These are phyloP conservation scores for Catostomus latipinnis DNA, from an alignment of 2,797 vertebrate genomes.

Conservation along the genomic window DNA sequence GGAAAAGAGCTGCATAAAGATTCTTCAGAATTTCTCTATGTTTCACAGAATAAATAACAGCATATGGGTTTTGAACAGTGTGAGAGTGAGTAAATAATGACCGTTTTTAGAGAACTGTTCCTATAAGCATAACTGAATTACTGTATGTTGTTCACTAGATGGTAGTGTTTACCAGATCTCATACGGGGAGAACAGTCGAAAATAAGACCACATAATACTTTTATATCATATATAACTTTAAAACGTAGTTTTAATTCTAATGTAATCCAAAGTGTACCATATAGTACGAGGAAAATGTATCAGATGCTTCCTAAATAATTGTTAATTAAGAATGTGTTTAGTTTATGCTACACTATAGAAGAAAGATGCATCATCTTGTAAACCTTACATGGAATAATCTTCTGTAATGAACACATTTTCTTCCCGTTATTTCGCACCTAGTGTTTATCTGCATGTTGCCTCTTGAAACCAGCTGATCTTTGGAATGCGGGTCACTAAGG, in stretches of 20 bases:
- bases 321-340: too few relatives aligned
- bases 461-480: constrained; percentile 76
- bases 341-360: too few relatives aligned
- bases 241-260: neutral
- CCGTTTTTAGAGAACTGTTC: too few relatives aligned
- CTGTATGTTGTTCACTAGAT: constrained; percentile 20
- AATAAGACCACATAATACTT: neutral
- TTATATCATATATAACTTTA: neutral
- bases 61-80: too few relatives aligned
- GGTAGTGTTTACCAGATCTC: constrained; percentile 15
- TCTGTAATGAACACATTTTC: neutral
- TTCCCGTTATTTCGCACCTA: neutral
- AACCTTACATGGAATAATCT: neutral
- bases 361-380: too few relatives aligned
- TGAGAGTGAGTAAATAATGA: too few relatives aligned
- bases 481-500: constrained; percentile 78
- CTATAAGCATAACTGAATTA: neutral
- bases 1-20: neutral
- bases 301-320: too few relatives aligned
- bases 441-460: constrained; percentile 48
- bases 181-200: neutral
- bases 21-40: neutral
- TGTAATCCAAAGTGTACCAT: neutral
- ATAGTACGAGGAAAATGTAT: too few relatives aligned
- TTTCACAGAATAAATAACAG: too few relatives aligned